Base-by-base conservation (phyloP, 1,140 invertebrate species). In the Copidosoma floridanum region DNA sequence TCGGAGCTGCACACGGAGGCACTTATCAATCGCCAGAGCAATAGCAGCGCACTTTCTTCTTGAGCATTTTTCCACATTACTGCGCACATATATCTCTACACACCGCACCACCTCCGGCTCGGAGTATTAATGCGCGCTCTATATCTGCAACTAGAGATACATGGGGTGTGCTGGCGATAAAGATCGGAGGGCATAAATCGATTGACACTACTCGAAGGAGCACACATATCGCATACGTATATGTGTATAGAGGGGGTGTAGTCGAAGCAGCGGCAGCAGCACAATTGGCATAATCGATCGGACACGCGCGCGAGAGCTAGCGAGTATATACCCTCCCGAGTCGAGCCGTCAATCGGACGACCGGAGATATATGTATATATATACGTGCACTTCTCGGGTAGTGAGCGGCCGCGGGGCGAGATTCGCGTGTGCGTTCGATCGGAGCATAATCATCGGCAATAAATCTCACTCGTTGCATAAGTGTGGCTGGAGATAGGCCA, bases 391-490 rank as follows among this genome's bases (percentile, higher is more conserved):
- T n/a, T n/a, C 55, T 52, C 57, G n/a, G n/a, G n/a, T n/a, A n/a
- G n/a, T n/a, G 61, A 63, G 61, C 53, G 67, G 64, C 71, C 71
- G 70, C 71, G 70, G 68, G 71, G 70, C 71, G 69, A 68, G 63
- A 18, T 57, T 64, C 68, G 67, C 67, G n/a, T 27, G 20, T 38
- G 14, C 41, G 65, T 73, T 77, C 73, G 74, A 71, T 74, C 71
- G 20, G 51, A 70, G 71, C 71, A 76, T 75, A 74, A 76, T 75
- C 74, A 74, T 71, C 69, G 70, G 72, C 76, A 80, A 80, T 79
- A 80, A 79, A 80, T 80, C 78, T 78, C 71, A 69, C n/a, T n/a
- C n/a, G 75, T 80, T 80, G 78, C 78, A 78, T 80, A 80, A 80
- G 77, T 79, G 77, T 79, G 79, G 78, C 75, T 73, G 78, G 76